A percentile compares a stretch with the other conserved stretches of the same genome.
phyloP scores from a whole-genome alignment of 2,888 invertebrate species.

The Melanotus villosus region DNA sequence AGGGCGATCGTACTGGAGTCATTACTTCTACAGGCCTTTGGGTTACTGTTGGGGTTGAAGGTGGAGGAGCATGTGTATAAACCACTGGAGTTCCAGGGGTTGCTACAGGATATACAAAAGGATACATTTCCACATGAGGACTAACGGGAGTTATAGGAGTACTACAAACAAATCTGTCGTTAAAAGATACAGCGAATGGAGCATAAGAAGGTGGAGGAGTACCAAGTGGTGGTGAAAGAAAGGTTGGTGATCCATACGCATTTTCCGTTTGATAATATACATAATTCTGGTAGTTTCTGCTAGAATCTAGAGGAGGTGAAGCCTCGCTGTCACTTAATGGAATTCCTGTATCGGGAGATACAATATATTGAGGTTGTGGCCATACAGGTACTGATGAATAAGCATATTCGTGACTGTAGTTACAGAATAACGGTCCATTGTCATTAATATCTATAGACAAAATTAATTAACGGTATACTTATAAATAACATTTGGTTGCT shows the following conservation, averaged over 20 bases:
- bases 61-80: slow-evolving; percentile 36
- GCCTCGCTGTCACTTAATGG: background rate
- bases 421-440: background rate
- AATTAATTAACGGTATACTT: no score
- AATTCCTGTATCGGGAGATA: slow-evolving; percentile 23
- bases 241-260: slow-evolving; percentile 15
- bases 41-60: slow-evolving; percentile 7
- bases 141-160: slow-evolving; percentile 44
- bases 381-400: slow-evolving; percentile 19
- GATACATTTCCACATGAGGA: slow-evolving; percentile 52
- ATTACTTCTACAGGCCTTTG: slow-evolving; percentile 35
- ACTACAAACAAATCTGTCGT: slow-evolving; percentile 40
- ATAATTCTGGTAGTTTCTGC: slow-evolving; percentile 35
- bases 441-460: background rate
- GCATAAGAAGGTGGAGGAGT: slow-evolving; percentile 3
- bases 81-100: slow-evolving; percentile 50
- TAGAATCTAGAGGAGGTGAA: slow-evolving; percentile 21
- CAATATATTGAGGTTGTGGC: background rate
- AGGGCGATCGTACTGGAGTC: slow-evolving; percentile 44
- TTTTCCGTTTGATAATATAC: slow-evolving; percentile 37
- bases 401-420: background rate
- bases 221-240: slow-evolving; percentile 9
- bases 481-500: no score
- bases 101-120: slow-evolving; percentile 45
- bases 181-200: slow-evolving; percentile 17